Percentiles rank a stretch among this genome's conserved stretches.
phyloP scores from a whole-genome alignment of 2,113 vertebrate genomes.

The Poeciliopsis occidentalis region DNA sequence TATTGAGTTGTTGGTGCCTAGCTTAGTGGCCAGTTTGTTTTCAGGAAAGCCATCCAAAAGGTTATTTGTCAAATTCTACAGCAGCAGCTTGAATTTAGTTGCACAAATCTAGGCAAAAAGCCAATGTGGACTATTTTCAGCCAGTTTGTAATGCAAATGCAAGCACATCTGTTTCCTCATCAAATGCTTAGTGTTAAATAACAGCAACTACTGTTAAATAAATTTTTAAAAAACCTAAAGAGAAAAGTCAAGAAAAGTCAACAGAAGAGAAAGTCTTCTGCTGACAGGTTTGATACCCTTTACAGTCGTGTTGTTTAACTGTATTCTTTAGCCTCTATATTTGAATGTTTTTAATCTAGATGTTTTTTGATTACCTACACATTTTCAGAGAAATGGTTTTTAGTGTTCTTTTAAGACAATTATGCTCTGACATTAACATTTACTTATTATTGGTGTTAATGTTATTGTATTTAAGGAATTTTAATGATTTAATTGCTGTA shows the following conservation, averaged over 20 bases:
- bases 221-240: background rate
- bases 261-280: background rate
- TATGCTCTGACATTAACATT: too few species aligned
- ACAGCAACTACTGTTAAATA: conserved; percentile 5
- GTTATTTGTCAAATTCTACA: conserved; percentile 71
- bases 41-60: conserved; percentile 59
- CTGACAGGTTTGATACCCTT: background rate
- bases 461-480: background rate
- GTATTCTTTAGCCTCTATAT: background rate
- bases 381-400: background rate
- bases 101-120: conserved; percentile 62
- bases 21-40: conserved; percentile 66
- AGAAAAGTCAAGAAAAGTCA: background rate
- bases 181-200: conserved; percentile 20
- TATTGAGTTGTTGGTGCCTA: conserved; percentile 52
- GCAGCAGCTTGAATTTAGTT: conserved; percentile 64
- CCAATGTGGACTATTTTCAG: conserved; percentile 45
- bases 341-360: background rate
- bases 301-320: background rate
- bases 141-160: conserved; percentile 62
- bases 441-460: too few species aligned
- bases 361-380: background rate
- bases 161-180: conserved; percentile 55
- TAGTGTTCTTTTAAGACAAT: too few species aligned
- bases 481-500: background rate